phyloP scores from a whole-genome alignment of 2,888 invertebrate species.

The Hirtodrosophila alboralis region DNA sequence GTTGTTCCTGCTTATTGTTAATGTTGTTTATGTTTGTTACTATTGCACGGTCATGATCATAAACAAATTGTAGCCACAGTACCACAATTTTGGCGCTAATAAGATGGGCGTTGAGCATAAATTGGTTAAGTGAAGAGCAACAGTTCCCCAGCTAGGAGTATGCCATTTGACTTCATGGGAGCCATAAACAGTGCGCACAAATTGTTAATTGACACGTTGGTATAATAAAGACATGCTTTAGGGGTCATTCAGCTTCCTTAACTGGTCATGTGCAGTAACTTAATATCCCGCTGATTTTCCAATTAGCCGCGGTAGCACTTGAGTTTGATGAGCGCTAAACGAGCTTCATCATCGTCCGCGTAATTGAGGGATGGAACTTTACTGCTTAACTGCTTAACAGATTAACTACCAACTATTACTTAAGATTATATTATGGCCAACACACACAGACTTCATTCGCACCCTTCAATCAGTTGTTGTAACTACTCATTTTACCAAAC shows the following conservation, averaged over 20 bases:
- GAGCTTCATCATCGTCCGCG: slow-evolving; percentile 17
- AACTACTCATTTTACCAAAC: not conserved
- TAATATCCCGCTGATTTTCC: slow-evolving; percentile 16
- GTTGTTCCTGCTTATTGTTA: slow-evolving; percentile 4
- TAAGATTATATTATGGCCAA: slow-evolving; percentile 18
- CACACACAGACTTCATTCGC: slow-evolving; percentile 6
- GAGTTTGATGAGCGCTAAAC: slow-evolving; percentile 39
- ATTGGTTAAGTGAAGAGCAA: slow-evolving; percentile 9
- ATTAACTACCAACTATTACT: slow-evolving; percentile 29
- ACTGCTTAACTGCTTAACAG: slow-evolving; percentile 24
- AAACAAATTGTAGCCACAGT: slow-evolving; percentile 1
- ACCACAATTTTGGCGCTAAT: slow-evolving; percentile 21
- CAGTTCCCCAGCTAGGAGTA: not conserved
- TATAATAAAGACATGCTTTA: slow-evolving; percentile 33
- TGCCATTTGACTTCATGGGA: not conserved
- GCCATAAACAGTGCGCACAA: slow-evolving; percentile 66
- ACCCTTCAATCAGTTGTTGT: slow-evolving; percentile 9
- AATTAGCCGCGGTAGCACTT: slow-evolving; percentile 37
- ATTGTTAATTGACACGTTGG: slow-evolving; percentile 75
- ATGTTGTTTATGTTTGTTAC: slow-evolving; percentile 13
- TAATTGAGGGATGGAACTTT: slow-evolving; percentile 38
- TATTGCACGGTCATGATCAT: slow-evolving; percentile 17
- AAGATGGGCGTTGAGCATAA: slow-evolving; percentile 33
- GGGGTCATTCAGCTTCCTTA: not conserved
- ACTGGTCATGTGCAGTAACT: slow-evolving; percentile 19